Conservation (phyloP, 2,797 vertebrate species). For the Squalus acanthias region DNA sequence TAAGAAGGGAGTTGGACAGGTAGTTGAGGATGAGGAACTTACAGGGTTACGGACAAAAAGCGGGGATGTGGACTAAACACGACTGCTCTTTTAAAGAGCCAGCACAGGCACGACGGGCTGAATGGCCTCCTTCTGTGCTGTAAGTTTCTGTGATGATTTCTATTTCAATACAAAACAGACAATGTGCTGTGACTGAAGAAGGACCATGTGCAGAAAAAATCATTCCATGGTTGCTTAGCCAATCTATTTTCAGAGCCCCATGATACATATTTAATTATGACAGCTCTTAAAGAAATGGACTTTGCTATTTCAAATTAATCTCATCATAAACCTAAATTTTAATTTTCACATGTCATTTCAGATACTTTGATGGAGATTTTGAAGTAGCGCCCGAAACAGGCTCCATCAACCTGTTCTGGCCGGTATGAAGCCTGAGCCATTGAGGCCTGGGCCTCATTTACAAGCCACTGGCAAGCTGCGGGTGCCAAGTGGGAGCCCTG, state of each 20-base stretch:
- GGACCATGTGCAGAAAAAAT: neutral
- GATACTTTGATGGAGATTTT: neutral
- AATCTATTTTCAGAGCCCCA: neutral
- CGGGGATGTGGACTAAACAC: too few species aligned
- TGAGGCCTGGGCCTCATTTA: neutral
- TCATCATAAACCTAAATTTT: neutral
- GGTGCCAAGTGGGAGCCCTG: neutral
- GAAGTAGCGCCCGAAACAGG: neutral
- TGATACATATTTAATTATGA: slow-evolving; percentile 1
- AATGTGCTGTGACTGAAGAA: neutral
- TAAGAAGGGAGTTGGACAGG: too few species aligned
- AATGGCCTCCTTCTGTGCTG: too few species aligned
- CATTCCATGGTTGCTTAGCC: neutral
- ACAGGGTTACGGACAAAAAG: too few species aligned
- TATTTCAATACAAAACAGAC: neutral
- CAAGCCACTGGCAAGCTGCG: neutral
- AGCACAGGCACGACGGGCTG: too few species aligned
- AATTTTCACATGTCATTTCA: neutral
- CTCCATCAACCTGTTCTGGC: neutral
- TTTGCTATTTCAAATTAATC: neutral
- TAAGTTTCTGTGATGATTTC: too few species aligned
- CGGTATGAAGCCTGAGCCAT: neutral
- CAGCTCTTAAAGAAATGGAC: neutral
- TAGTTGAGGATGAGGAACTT: too few species aligned
- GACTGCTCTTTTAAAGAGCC: too few species aligned